Conservation (phyloP, 2,888 invertebrate genomes). For the Drosophila eohydei region DNA sequence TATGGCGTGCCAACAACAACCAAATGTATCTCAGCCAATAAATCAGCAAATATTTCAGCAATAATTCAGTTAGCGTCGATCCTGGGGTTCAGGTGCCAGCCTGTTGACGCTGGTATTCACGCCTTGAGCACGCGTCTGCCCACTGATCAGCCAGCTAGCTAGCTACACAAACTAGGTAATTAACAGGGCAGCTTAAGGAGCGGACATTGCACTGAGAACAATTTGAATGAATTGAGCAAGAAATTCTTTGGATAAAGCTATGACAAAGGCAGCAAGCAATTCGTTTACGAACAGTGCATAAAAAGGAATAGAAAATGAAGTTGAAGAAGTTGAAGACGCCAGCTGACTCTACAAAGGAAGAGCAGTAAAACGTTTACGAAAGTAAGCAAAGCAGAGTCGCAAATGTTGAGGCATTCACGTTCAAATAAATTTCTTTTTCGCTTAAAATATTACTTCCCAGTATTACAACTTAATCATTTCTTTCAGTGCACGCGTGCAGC, state of each 20-base stretch:
- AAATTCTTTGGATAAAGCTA: background rate
- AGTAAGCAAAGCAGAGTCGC: no score
- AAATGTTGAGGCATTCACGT: no score
- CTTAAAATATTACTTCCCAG: background rate
- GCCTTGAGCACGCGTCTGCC: slow-evolving; percentile 73
- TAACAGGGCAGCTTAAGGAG: slow-evolving; percentile 34
- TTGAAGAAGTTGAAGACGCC: no score
- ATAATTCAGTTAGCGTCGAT: slow-evolving; percentile 69
- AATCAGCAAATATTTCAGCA: slow-evolving; percentile 80
- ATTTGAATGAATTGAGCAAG: background rate
- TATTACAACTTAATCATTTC: background rate
- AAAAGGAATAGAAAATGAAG: no score
- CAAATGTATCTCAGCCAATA: slow-evolving; percentile 57
- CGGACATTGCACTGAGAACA: slow-evolving; percentile 4
- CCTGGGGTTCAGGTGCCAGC: slow-evolving; percentile 73
- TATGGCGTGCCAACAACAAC: slow-evolving; percentile 55
- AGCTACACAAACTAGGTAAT: slow-evolving; percentile 62
- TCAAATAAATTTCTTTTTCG: background rate
- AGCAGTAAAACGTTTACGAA: no score
- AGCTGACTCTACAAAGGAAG: no score
- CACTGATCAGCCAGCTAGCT: slow-evolving; percentile 22
- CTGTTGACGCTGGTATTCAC: slow-evolving; percentile 83
- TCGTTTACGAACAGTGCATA: no score
- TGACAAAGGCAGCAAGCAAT: no score
- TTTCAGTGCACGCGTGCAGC: slow-evolving; percentile 26